Evolutionary conservation across 2,888 invertebrate species (phyloP).

Genomic region (Iselma pallidipennis): DNA sequence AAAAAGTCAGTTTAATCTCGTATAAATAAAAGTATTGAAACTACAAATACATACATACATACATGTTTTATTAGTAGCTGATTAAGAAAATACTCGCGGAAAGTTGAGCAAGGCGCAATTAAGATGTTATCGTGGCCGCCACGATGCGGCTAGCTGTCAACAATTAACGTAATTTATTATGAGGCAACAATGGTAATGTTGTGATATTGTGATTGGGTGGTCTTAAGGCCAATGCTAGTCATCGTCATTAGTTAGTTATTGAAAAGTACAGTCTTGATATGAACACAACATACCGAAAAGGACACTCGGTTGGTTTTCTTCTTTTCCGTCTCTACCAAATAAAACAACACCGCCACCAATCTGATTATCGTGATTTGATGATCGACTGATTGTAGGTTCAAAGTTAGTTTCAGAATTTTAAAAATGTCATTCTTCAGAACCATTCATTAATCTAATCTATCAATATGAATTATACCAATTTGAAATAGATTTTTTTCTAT

Average conservation of each 20-base stretch:
- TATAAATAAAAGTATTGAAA: background rate
- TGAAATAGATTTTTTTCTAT: constrained; percentile 3
- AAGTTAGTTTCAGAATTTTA: background rate
- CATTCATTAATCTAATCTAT: background rate
- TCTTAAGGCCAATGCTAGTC: constrained; percentile 46
- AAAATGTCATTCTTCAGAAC: background rate
- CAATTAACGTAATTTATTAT: constrained; percentile 59
- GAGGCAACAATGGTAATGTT: constrained; percentile 57
- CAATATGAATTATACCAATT: background rate
- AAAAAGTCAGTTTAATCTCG: too few species aligned
- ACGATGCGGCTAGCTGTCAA: constrained; percentile 56
- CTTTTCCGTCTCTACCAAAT: background rate
- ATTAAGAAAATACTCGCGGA: constrained; percentile 54
- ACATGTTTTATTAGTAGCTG: constrained; percentile 31
- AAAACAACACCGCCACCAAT: background rate
- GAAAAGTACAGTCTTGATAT: constrained; percentile 38
- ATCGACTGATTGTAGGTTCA: background rate
- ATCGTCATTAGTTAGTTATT: constrained; percentile 56
- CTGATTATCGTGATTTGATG: background rate
- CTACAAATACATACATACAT: background rate
- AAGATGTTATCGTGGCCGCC: constrained; percentile 56
- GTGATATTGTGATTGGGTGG: constrained; percentile 57
- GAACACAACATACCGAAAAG: constrained; percentile 5
- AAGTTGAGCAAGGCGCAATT: constrained; percentile 55
- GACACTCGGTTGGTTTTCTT: background rate